A percentile compares a stretch with the other conserved stretches of the same genome.
Evolutionary conservation across 1,140 invertebrate species (phyloP).

Genomic region (Leptinotarsa lineolata): DNA sequence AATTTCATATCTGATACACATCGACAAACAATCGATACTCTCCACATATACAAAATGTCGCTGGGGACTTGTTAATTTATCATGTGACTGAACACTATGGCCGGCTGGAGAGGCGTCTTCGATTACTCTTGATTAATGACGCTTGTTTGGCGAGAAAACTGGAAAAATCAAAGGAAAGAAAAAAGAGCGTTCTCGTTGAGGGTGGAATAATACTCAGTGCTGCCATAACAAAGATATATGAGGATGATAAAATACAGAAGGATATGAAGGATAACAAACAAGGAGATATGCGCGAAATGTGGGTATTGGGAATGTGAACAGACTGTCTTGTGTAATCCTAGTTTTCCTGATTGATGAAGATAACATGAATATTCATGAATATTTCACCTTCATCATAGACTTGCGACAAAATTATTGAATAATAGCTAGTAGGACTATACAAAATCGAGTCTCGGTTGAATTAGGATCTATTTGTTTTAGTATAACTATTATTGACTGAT

Average conservation of each 20-base stretch:
- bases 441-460: too few relatives aligned
- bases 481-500: too few relatives aligned
- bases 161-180: background rate
- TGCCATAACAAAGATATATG: constrained; percentile 3
- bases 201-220: background rate
- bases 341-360: too few relatives aligned
- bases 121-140: background rate
- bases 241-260: background rate
- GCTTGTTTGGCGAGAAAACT: background rate
- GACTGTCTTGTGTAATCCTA: too few relatives aligned
- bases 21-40: background rate
- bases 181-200: background rate
- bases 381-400: too few relatives aligned
- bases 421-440: too few relatives aligned
- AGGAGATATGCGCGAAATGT: too few relatives aligned
- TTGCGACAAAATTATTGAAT: too few relatives aligned
- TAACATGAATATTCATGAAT: too few relatives aligned
- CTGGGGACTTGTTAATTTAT: background rate
- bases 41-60: constrained; percentile 2
- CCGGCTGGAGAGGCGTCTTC: background rate
- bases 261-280: background rate
- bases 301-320: too few relatives aligned
- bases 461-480: too few relatives aligned
- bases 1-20: too few relatives aligned
- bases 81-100: background rate